Conservation (phyloP, 2,888 invertebrate genomes). For the Himalopsyche kuldschensis region DNA sequence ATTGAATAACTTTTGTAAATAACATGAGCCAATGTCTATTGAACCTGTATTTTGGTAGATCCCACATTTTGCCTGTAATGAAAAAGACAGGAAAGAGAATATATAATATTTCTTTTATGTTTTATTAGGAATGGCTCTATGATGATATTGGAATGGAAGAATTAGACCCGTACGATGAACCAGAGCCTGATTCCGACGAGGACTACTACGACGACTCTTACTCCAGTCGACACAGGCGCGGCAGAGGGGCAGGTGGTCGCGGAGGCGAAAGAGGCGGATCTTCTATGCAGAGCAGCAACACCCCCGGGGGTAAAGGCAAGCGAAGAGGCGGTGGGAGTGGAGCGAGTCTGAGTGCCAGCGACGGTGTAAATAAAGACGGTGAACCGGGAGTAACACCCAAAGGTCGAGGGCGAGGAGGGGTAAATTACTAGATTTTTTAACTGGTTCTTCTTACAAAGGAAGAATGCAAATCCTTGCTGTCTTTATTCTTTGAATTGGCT, state of each 20-base stretch:
- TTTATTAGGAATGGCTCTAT: conserved; percentile 79
- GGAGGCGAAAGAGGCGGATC: neutral
- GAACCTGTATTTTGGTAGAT: too few relatives aligned
- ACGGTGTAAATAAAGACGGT: conserved; percentile 40
- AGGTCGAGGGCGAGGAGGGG: conserved; percentile 35
- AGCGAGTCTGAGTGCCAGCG: conserved; percentile 48
- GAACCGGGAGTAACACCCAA: conserved; percentile 43
- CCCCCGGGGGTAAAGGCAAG: conserved; percentile 73
- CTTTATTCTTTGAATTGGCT: too few relatives aligned
- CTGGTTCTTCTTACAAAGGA: too few relatives aligned
- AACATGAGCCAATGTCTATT: too few relatives aligned
- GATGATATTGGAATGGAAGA: conserved; percentile 88
- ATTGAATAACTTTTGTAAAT: too few relatives aligned
- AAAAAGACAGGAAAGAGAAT: too few relatives aligned
- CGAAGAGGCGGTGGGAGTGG: conserved; percentile 57
- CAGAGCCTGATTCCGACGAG: conserved; percentile 89
- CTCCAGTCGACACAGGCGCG: conserved; percentile 75
- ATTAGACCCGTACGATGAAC: conserved; percentile 89
- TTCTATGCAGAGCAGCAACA: conserved; percentile 53
- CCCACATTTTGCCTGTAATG: too few relatives aligned
- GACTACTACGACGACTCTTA: conserved; percentile 91
- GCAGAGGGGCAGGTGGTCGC: conserved; percentile 42
- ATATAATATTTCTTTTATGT: neutral
- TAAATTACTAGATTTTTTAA: conserved; percentile 1
- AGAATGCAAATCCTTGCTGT: too few relatives aligned